These are phyloP conservation scores for Amphiura filiformis DNA, from an alignment of 35 echinoderm and acorn worm species.

Conservation along the genomic window DNA sequence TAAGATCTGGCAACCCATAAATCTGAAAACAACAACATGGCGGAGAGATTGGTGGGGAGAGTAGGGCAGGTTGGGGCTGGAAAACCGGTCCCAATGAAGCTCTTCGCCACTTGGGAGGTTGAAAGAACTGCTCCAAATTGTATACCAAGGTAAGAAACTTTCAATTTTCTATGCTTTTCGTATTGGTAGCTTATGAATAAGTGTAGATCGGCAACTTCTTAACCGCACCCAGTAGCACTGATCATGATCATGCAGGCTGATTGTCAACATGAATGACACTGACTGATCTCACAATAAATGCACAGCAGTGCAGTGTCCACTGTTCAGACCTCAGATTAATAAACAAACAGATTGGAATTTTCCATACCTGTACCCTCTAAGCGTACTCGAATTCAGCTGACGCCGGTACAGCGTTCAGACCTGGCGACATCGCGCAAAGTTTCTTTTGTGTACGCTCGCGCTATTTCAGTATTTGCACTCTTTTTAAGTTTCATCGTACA, in stretches of 20 bases:
- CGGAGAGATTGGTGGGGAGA: constrained; percentile 54
- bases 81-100: constrained; percentile 92
- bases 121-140: constrained; percentile 93
- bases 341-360: too few relatives aligned
- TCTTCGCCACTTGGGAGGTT: constrained; percentile 98
- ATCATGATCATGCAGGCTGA: not conserved
- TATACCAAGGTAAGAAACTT: constrained; percentile 70
- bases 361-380: too few relatives aligned
- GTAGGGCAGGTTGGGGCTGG: constrained; percentile 27
- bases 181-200: not conserved
- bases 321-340: too few relatives aligned
- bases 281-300: too few relatives aligned
- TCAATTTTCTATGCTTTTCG: not conserved
- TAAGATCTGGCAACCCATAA: not conserved
- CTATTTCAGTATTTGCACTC: too few relatives aligned
- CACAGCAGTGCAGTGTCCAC: too few relatives aligned
- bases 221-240: not conserved
- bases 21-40: constrained; percentile 33
- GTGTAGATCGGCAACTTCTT: not conserved
- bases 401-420: too few relatives aligned
- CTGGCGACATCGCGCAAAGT: too few relatives aligned
- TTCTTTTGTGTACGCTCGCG: too few relatives aligned
- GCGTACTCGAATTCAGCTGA: too few relatives aligned
- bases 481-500: too few relatives aligned
- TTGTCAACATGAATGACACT: too few relatives aligned